Percentiles rank a stretch among this genome's conserved stretches.
Conservation (phyloP, 92 coral and sea anemone genomes). For the Siderastrea radians region DNA sequence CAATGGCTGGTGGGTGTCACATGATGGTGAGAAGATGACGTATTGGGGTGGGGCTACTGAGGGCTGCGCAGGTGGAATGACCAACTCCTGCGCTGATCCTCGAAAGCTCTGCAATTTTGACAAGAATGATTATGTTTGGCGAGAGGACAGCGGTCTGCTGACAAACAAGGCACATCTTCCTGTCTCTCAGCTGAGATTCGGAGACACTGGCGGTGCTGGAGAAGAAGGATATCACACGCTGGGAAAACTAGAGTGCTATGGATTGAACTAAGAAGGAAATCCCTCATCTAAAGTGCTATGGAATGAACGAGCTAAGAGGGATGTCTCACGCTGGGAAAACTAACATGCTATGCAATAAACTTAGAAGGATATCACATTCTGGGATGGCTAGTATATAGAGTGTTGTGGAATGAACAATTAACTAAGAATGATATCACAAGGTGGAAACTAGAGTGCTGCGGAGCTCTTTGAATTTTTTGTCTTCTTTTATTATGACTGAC, state of each 20-base stretch:
- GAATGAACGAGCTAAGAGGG: too few relatives aligned
- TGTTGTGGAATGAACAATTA: too few relatives aligned
- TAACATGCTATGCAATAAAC: too few relatives aligned
- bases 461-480: too few relatives aligned
- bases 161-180: constrained; percentile 37
- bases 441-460: too few relatives aligned
- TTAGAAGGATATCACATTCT: too few relatives aligned
- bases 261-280: background rate
- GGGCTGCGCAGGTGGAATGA: constrained; percentile 9
- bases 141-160: constrained; percentile 46
- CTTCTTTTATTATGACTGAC: too few relatives aligned
- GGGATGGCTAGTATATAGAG: too few relatives aligned
- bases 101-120: constrained; percentile 29
- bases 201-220: constrained; percentile 2
- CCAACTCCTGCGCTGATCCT: background rate
- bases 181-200: constrained; percentile 49
- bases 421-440: too few relatives aligned
- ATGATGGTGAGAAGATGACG: background rate
- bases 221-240: constrained; percentile 60
- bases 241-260: constrained; percentile 43
- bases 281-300: too few relatives aligned
- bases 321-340: too few relatives aligned
- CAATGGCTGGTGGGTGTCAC: constrained; percentile 2
- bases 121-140: constrained; percentile 13
- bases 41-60: constrained; percentile 14